Evolutionary conservation across 1,140 invertebrate species (phyloP), one percentile per base, ranked within the genome.

Genomic region (Bombus fervidus): DNA sequence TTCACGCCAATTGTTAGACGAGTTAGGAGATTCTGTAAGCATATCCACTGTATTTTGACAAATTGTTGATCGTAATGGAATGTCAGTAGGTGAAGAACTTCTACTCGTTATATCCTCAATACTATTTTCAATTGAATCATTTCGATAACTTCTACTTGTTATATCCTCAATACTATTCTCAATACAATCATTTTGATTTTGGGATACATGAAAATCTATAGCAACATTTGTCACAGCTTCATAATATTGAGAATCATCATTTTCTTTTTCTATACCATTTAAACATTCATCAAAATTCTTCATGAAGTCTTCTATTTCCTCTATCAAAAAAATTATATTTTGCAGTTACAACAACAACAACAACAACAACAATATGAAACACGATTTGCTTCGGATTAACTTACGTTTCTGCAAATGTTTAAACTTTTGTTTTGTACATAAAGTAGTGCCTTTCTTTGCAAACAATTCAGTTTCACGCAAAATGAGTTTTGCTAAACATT

Each of bases 291-390:
- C 87, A 53, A 90, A 91, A 12, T 81, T 86, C 74, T 91, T 92
- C 66, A 91, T 90, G 37, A 93, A 92, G 47, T 90, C 92, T 57
- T 91, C 89, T 18, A 91, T 31, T 74, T 93, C 89, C 74, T 92
- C 93, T 94, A 73, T 41, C 86, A 91, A 79, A 75, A 34, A 39
- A 41, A 47, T 34, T 69, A 8, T 74, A 57, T 59, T 57, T 66
- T 15, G 2, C 53, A 76, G 28, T 39, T 62, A 59, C 18, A 47
- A 47, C 43, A 47, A 47, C 47, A 47, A 18, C 5, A 47, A 47
- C 1, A 47, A 47, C 1, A 47, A 47, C 1, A 53, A 22, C 0
- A 53, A 22, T 53, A 22, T 53, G 3, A 59, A 43, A 37, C 22
- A n/a, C n/a, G 31, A 80, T n/a, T 31, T 34, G 18, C 59, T 37